Evolutionary conservation across 2,797 vertebrate genomes (phyloP), one percentile per base, ranked within the genome.

Genomic region (Pagetopsis macropterus): DNA sequence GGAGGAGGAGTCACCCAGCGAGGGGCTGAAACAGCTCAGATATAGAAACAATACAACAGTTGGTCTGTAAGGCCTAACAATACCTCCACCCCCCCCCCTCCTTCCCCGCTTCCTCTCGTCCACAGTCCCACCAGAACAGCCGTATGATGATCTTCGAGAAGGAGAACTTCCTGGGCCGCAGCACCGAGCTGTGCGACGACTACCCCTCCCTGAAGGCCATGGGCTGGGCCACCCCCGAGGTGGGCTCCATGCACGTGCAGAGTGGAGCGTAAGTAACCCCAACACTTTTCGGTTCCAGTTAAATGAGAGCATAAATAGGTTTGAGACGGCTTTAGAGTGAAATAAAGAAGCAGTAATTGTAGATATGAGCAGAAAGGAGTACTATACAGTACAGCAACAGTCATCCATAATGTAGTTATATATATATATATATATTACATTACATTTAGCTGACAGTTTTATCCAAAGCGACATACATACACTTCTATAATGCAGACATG

Each of bases 201-300:
- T 91, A 90, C 82, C 90, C 91, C 5, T 94, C 91, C 56, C 89
- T 92, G 77, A 81, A 82, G 87, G 91, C 87, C 77, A 93, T 91
- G 89, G 91, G 90, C 66, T 94, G 90, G 87, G 79, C 81, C 63
- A 81, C 16, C 81, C 85, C 87, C 1, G 82, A 92, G 84, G 92
- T 93, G 44, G 92, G 87, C 44, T 93, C 91, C 84, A 92, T 92
- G 90, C 90, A 92, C 1, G 89, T 94, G 70, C 90, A 91, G 82
- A 74, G 72, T 8, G 72, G 82, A 21, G 82, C 69, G 77, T 82
- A 83, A 84, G 85, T 87, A 21, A 43, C 19, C 23, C n/a, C n/a
- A 9, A 43, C 63, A 17, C 3, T 3, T 16, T 16, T 6, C 5
- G 2, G 15, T 16, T 62, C 49, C 61, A 1, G 31, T 14, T 54